Conservation (phyloP, 2,797 vertebrate genomes). For the Sebastes itinus region DNA sequence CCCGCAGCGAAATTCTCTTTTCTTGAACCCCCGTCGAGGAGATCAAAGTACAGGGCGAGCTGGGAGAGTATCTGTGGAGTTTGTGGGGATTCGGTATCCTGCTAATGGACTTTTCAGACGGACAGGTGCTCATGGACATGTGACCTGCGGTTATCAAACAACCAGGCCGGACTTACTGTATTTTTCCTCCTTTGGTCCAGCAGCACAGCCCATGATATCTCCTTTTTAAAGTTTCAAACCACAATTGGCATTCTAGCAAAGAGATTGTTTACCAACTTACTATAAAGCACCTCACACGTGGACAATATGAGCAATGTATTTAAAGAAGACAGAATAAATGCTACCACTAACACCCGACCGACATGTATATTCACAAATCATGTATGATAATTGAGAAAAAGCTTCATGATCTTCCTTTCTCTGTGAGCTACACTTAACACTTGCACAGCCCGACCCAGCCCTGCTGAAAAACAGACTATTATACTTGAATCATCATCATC, state of each 20-base stretch:
- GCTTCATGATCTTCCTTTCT: constrained; percentile 45
- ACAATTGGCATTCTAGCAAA: background rate
- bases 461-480: constrained; percentile 45
- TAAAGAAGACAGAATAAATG: background rate
- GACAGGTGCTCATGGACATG: background rate
- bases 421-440: constrained; percentile 69
- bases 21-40: constrained; percentile 10
- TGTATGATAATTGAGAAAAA: constrained; percentile 9
- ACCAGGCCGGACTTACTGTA: background rate
- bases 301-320: background rate
- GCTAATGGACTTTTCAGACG: constrained; percentile 32
- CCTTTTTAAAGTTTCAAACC: background rate
- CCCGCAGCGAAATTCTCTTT: constrained; percentile 18
- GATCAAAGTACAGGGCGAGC: constrained; percentile 22
- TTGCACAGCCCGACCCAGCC: constrained; percentile 28
- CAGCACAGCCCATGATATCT: background rate
- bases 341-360: constrained; percentile 9
- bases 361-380: constrained; percentile 2
- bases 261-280: constrained; percentile 5
- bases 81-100: constrained; percentile 15
- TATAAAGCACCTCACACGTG: background rate
- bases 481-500: constrained; percentile 67
- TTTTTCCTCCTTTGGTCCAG: background rate
- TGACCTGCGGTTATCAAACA: constrained; percentile 6
- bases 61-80: constrained; percentile 18